Evolutionary conservation across 2,113 vertebrate species (phyloP).

Genomic region (Orycteropus afer): DNA sequence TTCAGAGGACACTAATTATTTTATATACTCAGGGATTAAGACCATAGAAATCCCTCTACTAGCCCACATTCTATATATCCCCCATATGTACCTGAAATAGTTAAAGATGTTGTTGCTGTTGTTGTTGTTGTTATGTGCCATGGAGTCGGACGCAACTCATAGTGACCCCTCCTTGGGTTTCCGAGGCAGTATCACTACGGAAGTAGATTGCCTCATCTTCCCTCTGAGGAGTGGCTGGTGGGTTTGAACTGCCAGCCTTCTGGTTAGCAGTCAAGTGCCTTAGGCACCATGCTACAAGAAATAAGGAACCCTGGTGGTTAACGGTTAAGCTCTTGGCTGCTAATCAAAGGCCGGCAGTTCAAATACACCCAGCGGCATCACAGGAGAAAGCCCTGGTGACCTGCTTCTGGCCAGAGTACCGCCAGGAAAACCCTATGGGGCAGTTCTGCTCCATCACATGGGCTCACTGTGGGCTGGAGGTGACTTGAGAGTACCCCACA

Average conservation of each 20-base stretch:
- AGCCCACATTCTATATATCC: neutral
- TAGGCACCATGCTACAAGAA: too few species aligned
- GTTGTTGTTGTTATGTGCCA: too few species aligned
- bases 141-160: too few species aligned
- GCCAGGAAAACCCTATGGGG: neutral
- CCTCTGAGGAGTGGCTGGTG: too few species aligned
- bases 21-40: neutral
- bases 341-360: neutral
- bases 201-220: too few species aligned
- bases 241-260: too few species aligned
- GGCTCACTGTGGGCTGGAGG: neutral
- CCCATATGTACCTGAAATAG: neutral
- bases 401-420: neutral
- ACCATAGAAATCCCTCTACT: neutral
- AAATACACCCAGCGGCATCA: neutral
- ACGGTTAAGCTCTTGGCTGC: neutral
- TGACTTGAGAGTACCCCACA: neutral
- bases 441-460: too few species aligned
- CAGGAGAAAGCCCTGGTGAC: neutral
- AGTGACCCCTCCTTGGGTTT: too few species aligned
- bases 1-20: neutral
- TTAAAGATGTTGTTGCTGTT: neutral
- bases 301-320: neutral
- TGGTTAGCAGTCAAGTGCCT: too few species aligned
- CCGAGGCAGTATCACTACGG: too few species aligned